These are phyloP conservation scores for Cololabis saira DNA, from an alignment of 2,113 vertebrate species.

Conservation along the genomic window DNA sequence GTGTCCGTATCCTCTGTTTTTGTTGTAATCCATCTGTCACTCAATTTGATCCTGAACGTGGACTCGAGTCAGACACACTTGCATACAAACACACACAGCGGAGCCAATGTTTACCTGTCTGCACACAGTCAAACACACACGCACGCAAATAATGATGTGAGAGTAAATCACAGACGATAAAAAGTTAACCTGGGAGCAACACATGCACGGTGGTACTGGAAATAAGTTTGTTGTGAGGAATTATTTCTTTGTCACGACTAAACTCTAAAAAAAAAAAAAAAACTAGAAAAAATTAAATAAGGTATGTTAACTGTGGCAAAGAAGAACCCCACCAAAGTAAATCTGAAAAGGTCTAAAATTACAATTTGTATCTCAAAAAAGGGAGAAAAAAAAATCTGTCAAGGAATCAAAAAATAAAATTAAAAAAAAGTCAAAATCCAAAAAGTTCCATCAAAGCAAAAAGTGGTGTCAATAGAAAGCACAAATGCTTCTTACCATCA, in stretches of 20 bases:
- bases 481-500: slow-evolving; percentile 78
- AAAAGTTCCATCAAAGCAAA: slow-evolving; percentile 38
- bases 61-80: slow-evolving; percentile 52
- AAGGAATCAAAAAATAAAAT: slow-evolving; percentile 2
- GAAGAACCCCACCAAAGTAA: background rate
- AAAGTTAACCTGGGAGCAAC: slow-evolving; percentile 37
- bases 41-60: slow-evolving; percentile 56
- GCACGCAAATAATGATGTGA: slow-evolving; percentile 10
- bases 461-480: slow-evolving; percentile 24
- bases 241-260: background rate
- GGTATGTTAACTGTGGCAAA: too few relatives aligned
- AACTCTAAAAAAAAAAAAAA: background rate
- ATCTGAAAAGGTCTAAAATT: slow-evolving; percentile 1
- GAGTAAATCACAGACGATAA: background rate
- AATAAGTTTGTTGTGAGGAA: background rate
- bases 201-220: slow-evolving; percentile 9
- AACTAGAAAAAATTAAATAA: background rate
- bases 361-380: background rate
- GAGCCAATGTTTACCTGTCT: slow-evolving; percentile 32
- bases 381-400: background rate
- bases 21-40: slow-evolving; percentile 66
- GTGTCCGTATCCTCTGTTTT: slow-evolving; percentile 48
- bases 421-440: slow-evolving; percentile 10
- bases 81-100: slow-evolving; percentile 57
- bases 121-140: slow-evolving; percentile 33